Evolutionary conservation across 2,888 invertebrate genomes (phyloP), one percentile per base, ranked within the genome.

Genomic region (Notocelia uddmanniana): DNA sequence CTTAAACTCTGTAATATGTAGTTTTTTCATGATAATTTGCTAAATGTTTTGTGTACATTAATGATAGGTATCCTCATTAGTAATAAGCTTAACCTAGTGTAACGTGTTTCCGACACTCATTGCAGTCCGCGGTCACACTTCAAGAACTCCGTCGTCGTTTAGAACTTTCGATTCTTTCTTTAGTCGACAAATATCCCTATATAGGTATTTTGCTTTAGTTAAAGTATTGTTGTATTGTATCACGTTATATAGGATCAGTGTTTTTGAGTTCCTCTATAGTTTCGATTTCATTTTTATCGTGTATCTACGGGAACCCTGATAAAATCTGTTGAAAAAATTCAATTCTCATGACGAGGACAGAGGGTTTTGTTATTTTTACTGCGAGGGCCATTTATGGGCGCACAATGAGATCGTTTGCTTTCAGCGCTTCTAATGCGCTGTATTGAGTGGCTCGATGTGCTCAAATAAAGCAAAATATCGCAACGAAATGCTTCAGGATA

Each of bases 371-470:
- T 68, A 68, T 62, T 72, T 48, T 72, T 67, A 67, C 60, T 26
- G 31, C 19, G 62, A 63, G 62, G 55, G 31, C 52, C 54, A 54
- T 71, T 71, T 71, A 71, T 21, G 37, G 23, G 50, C 18, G 15
- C 31, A 72, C 71, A 72, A 72, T 67, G 60, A 62, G 60, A 55
- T 55, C 67, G 60, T 48, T 72, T 58, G 60, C 67, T 72, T 72
- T 67, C 71, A 72, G 34, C 26, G 58, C 19, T 59, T 50, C 67
- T 67, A 72, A 60, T 60, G 48, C 48, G 54, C 66, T 15, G 54
- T 55, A 55, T 66, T 66, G 66, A 66, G 54, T 55, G 63, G 48
- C 50, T 18, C 34, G 52, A 54, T 54, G 50, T 63, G 34, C 34
- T 63, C 63, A 63, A 63, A 62, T 62, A 62, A 63, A 52, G 52